Base-by-base conservation (phyloP, 2,113 vertebrate genomes). In the Reinhardtius hippoglossoides region DNA sequence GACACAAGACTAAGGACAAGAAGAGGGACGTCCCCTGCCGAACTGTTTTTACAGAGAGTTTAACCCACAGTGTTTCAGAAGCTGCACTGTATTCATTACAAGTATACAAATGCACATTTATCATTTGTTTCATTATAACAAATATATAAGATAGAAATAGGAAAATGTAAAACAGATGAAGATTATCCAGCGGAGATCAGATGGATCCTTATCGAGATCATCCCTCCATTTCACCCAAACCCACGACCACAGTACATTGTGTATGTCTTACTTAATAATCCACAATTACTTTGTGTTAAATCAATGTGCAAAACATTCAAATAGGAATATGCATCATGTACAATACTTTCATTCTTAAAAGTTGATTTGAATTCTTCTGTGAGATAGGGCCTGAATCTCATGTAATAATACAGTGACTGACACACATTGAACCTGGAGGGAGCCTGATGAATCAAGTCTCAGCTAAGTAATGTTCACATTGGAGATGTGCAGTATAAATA, bases 1-100 rank as follows among this genome's bases (percentile, higher is more conserved):
- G 52, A 82, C 62, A 74, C 52, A 68, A 71, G 58, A 40, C 50
- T 31, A 58, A 35, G 31, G 26, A 71, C 24, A 65, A 27, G 59
- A 63, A 71, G 67, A 54, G 37, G 67, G 70, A 48, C 31, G 14
- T 1, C 15, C n/a, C 13, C 50, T 46, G 16, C 18, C 54, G 16
- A 21, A 23, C 9, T 54, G 23, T 44, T 78, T 62, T 42, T 56
- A 42, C 3, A 8, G 8, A 35, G 20, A 13, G 18, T 7, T 42
- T 3, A 52, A 37, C 63, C 18, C 10, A 63, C 16, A 52, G 14
- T 46, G 15, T 46, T 5, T 46, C 44, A 42, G 40, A 42, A 31
- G 27, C 27, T 31, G 27, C 27, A 5, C 5, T 46, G 44, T 46
- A 46, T 12, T 46, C 44, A 46, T 14, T 14, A 16, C 44, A 15